Conservation (phyloP, 2,888 invertebrate species). For the Calliopum simillimum region DNA sequence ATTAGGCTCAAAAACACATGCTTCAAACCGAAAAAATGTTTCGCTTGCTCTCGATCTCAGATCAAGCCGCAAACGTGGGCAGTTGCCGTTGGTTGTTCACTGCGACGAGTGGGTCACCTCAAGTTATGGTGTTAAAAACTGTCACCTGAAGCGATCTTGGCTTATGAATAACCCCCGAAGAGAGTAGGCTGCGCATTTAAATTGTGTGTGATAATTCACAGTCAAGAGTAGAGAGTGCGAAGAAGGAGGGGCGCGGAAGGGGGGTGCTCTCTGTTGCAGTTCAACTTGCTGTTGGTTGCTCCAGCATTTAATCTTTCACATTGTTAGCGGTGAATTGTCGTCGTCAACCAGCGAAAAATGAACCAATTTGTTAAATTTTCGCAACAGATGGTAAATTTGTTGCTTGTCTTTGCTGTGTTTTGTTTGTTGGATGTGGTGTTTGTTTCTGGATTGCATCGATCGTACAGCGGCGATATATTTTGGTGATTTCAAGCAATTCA, state of each 20-base stretch:
- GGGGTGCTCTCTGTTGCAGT: neutral
- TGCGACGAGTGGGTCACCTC: neutral
- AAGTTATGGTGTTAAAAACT: constrained; percentile 47
- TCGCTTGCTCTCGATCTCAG: neutral
- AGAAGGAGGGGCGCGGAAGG: neutral
- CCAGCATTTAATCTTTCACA: constrained; percentile 25
- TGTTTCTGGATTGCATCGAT: neutral
- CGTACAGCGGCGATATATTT: neutral
- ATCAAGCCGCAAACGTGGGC: neutral
- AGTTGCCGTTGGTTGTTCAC: neutral
- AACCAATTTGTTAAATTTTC: constrained; percentile 45
- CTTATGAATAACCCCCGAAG: too few relatives aligned
- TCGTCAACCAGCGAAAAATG: neutral
- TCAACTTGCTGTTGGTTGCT: too few relatives aligned
- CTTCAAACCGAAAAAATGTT: constrained; percentile 20
- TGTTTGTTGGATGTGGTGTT: too few relatives aligned
- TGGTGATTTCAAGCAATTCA: neutral
- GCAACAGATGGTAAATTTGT: constrained; percentile 48
- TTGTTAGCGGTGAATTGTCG: constrained; percentile 44
- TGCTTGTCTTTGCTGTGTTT: too few relatives aligned
- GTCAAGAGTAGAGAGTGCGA: too few relatives aligned
- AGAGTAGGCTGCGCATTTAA: too few relatives aligned
- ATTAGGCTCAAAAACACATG: constrained; percentile 47
- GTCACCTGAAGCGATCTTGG: constrained; percentile 48
- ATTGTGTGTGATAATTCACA: too few relatives aligned